These are phyloP conservation scores for Augochlora pura DNA, from an alignment of 1,140 invertebrate genomes.

Conservation along the genomic window DNA sequence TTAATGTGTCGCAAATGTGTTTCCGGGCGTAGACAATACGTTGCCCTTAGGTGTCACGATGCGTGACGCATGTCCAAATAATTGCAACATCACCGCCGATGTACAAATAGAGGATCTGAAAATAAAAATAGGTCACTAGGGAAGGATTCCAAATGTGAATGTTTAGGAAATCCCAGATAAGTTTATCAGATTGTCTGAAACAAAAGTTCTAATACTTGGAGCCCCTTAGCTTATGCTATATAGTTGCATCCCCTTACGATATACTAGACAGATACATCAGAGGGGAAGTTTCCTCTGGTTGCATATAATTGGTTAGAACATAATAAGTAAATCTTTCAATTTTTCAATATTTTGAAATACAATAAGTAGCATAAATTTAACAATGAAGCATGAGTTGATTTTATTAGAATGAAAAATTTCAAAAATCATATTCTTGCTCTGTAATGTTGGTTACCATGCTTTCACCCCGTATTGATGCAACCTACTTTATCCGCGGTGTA, in stretches of 20 bases:
- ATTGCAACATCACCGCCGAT: constrained; percentile 6
- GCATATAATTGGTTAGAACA: no score
- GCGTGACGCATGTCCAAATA: background rate
- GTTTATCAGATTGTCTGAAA: no score
- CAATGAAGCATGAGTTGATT: background rate
- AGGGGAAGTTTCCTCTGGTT: no score
- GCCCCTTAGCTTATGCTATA: no score
- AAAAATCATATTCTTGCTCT: background rate
- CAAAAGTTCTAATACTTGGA: no score
- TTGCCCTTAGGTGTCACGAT: constrained; percentile 5
- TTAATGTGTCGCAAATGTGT: constrained; percentile 10
- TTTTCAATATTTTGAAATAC: no score
- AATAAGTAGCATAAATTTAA: no score
- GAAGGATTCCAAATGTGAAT: background rate
- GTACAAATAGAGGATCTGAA: background rate
- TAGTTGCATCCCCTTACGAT: no score
- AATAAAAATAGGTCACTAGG: constrained; percentile 14
- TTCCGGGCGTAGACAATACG: background rate
- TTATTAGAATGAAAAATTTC: background rate
- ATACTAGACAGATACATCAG: no score
- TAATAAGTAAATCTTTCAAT: no score
- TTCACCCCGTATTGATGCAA: background rate
- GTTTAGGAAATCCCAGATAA: background rate
- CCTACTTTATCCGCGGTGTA: background rate
- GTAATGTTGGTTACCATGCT: constrained; percentile 12